A percentile compares a stretch with the other conserved stretches of the same genome.
Evolutionary conservation across 1,140 invertebrate species (phyloP).

Genomic region (Eriosoma lanigerum): DNA sequence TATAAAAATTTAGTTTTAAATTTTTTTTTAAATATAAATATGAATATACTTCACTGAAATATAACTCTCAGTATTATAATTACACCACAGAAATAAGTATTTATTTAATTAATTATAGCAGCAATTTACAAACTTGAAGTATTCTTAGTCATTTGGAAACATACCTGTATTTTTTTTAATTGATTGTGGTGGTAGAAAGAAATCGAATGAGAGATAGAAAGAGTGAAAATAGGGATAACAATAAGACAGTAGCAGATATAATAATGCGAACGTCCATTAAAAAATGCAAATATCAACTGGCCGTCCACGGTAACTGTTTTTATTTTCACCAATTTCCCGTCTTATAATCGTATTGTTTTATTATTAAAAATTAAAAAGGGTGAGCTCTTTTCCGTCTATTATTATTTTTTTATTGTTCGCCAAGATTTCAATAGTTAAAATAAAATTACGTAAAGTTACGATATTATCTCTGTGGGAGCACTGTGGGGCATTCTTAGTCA

Average conservation of each 20-base stretch:
- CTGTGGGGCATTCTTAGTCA: neutral
- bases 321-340: neutral
- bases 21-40: no score
- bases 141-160: neutral
- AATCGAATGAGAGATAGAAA: neutral
- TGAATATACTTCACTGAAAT: no score
- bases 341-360: neutral
- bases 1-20: no score
- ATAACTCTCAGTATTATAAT: no score
- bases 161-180: neutral
- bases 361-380: slow-evolving; percentile 19
- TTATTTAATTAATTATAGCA: no score
- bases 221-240: neutral
- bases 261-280: slow-evolving; percentile 17
- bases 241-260: slow-evolving; percentile 11
- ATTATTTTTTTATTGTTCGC: neutral
- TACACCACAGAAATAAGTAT: no score
- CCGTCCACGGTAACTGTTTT: slow-evolving; percentile 12
- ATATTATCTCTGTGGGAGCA: neutral
- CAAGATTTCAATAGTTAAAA: neutral
- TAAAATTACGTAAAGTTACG: neutral
- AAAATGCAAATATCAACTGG: slow-evolving; percentile 27
- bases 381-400: neutral
- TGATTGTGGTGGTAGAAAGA: neutral
- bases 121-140: neutral